phyloP scores from a whole-genome alignment of 2,113 vertebrate species.

The Hemichromis elongatus region DNA sequence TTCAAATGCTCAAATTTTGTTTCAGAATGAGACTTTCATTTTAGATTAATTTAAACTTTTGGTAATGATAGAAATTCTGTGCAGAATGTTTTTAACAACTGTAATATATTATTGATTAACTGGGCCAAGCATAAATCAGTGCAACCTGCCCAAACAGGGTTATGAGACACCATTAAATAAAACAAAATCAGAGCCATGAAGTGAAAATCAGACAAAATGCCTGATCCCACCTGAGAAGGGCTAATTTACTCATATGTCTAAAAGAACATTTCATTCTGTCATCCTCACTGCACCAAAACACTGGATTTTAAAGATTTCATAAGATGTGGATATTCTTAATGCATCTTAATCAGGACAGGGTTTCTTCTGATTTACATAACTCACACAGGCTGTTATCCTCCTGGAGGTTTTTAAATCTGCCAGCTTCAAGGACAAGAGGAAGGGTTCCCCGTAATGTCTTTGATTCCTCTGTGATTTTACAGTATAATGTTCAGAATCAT shows the following conservation, averaged over 20 bases:
- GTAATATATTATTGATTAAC: neutral
- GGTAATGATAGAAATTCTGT: neutral
- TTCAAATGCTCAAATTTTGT: neutral
- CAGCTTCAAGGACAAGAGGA: neutral
- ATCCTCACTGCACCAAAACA: neutral
- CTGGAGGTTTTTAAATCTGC: neutral
- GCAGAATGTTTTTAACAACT: neutral
- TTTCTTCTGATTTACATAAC: neutral
- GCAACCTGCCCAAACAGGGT: neutral
- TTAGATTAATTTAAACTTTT: neutral
- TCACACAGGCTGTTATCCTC: rapidly evolving
- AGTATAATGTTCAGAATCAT: neutral
- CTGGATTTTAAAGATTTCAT: neutral
- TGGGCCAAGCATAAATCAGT: neutral
- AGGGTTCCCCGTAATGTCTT: rapidly evolving
- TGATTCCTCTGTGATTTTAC: neutral
- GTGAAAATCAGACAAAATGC: neutral
- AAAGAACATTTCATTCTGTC: neutral
- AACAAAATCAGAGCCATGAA: neutral
- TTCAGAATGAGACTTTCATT: neutral
- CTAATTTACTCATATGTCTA: neutral
- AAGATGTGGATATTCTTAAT: neutral
- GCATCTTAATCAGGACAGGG: neutral
- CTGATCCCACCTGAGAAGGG: rapidly evolving
- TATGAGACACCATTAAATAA: neutral